These are phyloP conservation scores for Mimumesa dahlbomi DNA, from an alignment of 2,888 invertebrate genomes.

Conservation along the genomic window DNA sequence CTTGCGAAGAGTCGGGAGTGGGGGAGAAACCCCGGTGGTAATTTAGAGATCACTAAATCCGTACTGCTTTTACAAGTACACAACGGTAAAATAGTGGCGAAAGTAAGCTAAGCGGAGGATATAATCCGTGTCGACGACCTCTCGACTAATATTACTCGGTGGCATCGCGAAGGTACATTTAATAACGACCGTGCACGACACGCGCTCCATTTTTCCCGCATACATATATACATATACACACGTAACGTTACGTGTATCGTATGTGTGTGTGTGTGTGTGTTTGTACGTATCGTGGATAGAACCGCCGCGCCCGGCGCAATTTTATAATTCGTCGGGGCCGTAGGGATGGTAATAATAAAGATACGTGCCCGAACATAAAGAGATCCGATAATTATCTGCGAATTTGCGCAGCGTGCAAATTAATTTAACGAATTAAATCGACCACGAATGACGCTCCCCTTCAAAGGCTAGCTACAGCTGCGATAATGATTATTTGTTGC, in stretches of 20 bases:
- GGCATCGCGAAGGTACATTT: conserved; percentile 14
- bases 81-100: conserved; percentile 25
- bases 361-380: neutral
- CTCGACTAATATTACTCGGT: conserved; percentile 43
- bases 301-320: neutral
- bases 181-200: neutral
- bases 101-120: conserved; percentile 21
- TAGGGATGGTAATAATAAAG: neutral
- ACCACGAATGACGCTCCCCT: conserved; percentile 7
- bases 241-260: too few species aligned
- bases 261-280: too few species aligned
- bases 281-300: too few species aligned
- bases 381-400: conserved; percentile 31
- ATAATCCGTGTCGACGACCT: conserved; percentile 51
- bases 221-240: too few species aligned
- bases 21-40: neutral
- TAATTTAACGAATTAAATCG: conserved; percentile 28
- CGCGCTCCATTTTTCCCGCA: neutral
- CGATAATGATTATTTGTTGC: conserved; percentile 14
- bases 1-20: neutral
- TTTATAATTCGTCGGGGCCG: neutral
- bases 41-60: conserved; percentile 35
- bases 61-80: neutral
- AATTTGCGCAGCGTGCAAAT: conserved; percentile 19
- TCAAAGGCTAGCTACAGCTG: neutral